Conservation (phyloP, 1,140 invertebrate species). For the Camponotus floridanus region DNA sequence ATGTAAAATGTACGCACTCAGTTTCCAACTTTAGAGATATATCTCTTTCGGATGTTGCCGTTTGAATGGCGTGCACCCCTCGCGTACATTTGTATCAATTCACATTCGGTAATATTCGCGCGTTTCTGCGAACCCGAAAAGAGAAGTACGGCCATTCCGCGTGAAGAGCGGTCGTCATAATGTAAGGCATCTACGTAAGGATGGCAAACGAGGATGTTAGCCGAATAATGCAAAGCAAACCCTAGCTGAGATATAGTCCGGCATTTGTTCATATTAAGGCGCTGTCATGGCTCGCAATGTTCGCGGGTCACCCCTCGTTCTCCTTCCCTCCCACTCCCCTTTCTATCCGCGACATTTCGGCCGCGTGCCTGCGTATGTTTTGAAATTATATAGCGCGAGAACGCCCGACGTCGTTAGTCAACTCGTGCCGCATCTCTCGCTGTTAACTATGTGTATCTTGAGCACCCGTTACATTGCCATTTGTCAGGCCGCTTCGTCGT, state of each 20-base stretch:
- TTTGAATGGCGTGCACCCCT: neutral
- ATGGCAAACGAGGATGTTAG: slow-evolving; percentile 82
- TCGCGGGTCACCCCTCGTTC: slow-evolving; percentile 37
- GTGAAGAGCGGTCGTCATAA: slow-evolving; percentile 56
- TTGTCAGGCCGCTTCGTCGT: slow-evolving; percentile 68
- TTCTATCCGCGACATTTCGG: slow-evolving; percentile 59
- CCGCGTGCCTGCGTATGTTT: slow-evolving; percentile 71
- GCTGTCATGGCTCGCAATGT: slow-evolving; percentile 71
- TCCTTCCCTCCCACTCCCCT: neutral
- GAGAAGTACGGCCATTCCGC: slow-evolving; percentile 53
- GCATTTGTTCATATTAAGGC: slow-evolving; percentile 84
- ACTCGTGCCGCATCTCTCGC: slow-evolving; percentile 71
- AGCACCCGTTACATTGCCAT: slow-evolving; percentile 77
- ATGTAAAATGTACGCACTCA: neutral
- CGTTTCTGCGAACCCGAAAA: slow-evolving; percentile 59
- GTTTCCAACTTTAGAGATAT: neutral
- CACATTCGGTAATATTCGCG: slow-evolving; percentile 42
- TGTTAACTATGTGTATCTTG: slow-evolving; percentile 79
- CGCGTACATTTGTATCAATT: slow-evolving; percentile 43
- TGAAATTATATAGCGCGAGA: slow-evolving; percentile 82
- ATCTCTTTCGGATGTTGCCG: neutral
- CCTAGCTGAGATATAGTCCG: slow-evolving; percentile 81
- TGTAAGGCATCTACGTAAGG: slow-evolving; percentile 71
- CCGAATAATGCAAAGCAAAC: slow-evolving; percentile 85
- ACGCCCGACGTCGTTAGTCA: slow-evolving; percentile 79